Evolutionary conservation across 2,888 invertebrate genomes (phyloP).

Genomic region (Gymnoscelis rufifasciata): DNA sequence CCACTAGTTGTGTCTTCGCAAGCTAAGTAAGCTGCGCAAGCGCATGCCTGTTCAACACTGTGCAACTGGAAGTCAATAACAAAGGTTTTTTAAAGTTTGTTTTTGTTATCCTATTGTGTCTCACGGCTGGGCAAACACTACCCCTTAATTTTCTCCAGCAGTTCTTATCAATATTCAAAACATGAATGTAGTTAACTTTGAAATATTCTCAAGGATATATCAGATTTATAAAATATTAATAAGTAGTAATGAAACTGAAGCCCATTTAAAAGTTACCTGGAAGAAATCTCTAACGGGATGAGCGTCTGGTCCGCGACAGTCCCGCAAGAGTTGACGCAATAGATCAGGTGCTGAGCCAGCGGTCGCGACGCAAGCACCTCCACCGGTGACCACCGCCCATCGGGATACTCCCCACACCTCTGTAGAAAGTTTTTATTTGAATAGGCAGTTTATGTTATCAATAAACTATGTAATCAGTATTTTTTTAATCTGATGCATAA

Average conservation of each 20-base stretch:
- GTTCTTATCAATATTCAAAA: too few species aligned
- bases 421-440: constrained; percentile 18
- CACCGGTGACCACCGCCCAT: constrained; percentile 92
- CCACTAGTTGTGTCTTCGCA: constrained; percentile 79
- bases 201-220: too few species aligned
- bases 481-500: too few species aligned
- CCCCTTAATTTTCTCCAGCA: too few species aligned
- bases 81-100: too few species aligned
- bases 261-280: constrained; percentile 80
- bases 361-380: constrained; percentile 90
- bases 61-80: constrained; percentile 78
- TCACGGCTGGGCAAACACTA: too few species aligned
- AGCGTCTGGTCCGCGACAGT: constrained; percentile 91
- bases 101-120: too few species aligned
- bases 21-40: constrained; percentile 91
- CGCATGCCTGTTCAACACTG: constrained; percentile 92
- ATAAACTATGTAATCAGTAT: too few species aligned
- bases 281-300: constrained; percentile 92
- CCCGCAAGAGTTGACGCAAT: constrained; percentile 87
- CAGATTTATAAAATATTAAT: too few species aligned
- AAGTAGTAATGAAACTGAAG: too few species aligned
- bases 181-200: too few species aligned
- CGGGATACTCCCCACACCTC: constrained; percentile 66
- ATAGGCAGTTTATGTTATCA: too few species aligned
- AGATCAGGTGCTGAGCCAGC: constrained; percentile 94